These are phyloP conservation scores for Varroa destructor DNA, from an alignment of 1,140 invertebrate genomes.

Conservation along the genomic window DNA sequence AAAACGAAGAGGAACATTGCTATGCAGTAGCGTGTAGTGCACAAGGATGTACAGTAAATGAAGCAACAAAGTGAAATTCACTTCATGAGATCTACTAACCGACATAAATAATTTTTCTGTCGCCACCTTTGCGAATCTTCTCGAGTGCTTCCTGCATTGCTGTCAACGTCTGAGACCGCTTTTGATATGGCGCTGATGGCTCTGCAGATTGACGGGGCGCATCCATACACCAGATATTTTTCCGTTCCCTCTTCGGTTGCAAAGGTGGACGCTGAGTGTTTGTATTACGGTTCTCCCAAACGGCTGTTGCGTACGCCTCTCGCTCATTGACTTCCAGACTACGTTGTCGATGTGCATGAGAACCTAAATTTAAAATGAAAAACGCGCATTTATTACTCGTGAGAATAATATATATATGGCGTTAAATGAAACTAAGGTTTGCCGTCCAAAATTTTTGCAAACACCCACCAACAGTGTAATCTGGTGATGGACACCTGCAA, in stretches of 20 bases:
- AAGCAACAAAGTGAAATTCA: background rate
- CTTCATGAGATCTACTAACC: background rate
- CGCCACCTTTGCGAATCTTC: conserved; percentile 16
- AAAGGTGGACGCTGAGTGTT: too few species aligned
- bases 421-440: too few species aligned
- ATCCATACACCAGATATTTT: conserved; percentile 10
- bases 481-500: too few species aligned
- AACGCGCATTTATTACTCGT: background rate
- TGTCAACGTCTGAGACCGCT: conserved; percentile 4
- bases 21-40: background rate
- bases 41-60: background rate
- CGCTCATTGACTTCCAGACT: background rate
- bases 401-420: too few species aligned
- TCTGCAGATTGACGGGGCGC: too few species aligned
- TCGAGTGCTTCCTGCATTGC: conserved; percentile 11
- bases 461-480: too few species aligned
- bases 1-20: background rate
- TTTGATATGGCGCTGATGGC: background rate
- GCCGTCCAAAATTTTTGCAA: too few species aligned
- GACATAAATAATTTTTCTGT: conserved; percentile 13
- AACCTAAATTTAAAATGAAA: background rate
- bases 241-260: background rate
- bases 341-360: background rate
- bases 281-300: background rate
- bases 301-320: background rate